Conservation (phyloP, 2,113 vertebrate species). For the Nibea albiflora region DNA sequence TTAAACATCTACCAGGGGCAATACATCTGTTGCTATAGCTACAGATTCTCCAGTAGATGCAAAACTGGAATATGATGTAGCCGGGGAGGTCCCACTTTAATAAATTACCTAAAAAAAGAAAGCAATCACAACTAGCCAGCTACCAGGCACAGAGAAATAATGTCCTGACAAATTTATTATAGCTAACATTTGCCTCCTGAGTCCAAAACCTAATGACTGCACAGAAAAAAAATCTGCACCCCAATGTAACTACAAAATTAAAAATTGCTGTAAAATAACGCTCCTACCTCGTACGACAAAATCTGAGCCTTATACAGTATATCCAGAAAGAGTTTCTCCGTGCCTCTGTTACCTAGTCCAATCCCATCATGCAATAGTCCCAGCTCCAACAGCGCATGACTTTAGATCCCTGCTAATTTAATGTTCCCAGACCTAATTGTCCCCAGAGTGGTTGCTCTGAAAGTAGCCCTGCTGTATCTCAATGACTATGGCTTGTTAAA, state of each 20-base stretch:
- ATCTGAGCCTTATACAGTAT: slow-evolving; percentile 15
- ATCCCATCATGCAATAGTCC: slow-evolving; percentile 54
- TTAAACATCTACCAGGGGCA: slow-evolving; percentile 80
- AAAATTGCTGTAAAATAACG: slow-evolving; percentile 35
- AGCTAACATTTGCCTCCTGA: slow-evolving; percentile 45
- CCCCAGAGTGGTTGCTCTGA: slow-evolving; percentile 71
- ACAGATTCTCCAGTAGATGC: slow-evolving; percentile 63
- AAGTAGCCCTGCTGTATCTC: slow-evolving; percentile 63
- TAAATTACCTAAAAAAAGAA: slow-evolving; percentile 70
- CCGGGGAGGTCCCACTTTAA: slow-evolving; percentile 75
- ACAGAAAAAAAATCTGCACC: slow-evolving; percentile 12
- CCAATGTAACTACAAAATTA: slow-evolving; percentile 16
- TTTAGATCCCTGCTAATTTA: slow-evolving; percentile 74
- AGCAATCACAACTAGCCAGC: slow-evolving; percentile 54
- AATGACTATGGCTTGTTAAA: slow-evolving; percentile 67
- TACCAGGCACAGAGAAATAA: slow-evolving; percentile 51
- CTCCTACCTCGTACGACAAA: not conserved
- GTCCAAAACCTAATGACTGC: slow-evolving; percentile 36
- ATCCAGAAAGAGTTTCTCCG: slow-evolving; percentile 33
- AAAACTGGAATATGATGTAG: slow-evolving; percentile 53
- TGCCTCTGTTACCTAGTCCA: slow-evolving; percentile 34
- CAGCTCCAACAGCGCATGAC: slow-evolving; percentile 59
- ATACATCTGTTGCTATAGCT: slow-evolving; percentile 78
- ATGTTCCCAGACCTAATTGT: slow-evolving; percentile 76
- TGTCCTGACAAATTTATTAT: slow-evolving; percentile 57